Base-by-base conservation (phyloP, 1,140 invertebrate species). In the Apis florea region DNA sequence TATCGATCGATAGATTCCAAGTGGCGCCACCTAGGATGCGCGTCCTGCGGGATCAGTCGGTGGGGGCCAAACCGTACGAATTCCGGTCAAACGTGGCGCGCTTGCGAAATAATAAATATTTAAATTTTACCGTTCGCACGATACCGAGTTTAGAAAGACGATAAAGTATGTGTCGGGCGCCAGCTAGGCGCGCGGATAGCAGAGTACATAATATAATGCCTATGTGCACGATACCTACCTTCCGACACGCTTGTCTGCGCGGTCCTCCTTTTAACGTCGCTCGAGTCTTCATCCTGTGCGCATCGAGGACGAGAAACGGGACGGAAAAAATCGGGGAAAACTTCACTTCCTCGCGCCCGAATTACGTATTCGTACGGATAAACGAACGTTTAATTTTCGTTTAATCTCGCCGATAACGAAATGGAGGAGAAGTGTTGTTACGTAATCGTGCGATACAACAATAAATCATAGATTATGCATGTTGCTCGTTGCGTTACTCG, bases 121-220 rank as follows among this genome's bases (percentile, higher is more conserved):
- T 68, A 87, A 90, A 87, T 88, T 90, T 89, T 47, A 26, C 80
- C 67, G 80, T 76, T 88, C 64, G 68, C 82, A 79, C 77, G 83
- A 82, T 77, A 89, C 64, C 78, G 81, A 85, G 79, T 80, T 82
- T 89, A 78, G 82, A 80, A 80, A 81, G 83, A 89, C 79, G 85
- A 86, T 88, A 88, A 87, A 88, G 73, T 79, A 83, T 81, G 88
- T 47, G 63, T 64, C 83, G 84, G 90, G 90, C 88, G 90, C 90
- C 90, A 85, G 88, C 80, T 87, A 88, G 90, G 75, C 90, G 90
- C 89, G 73, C 80, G 89, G 77, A 89, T 88, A 90, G 75, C 82
- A 64, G 85, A 88, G 85, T 89, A 88, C 87, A 87, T 87, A 83
- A 85, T 69, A 75, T 77, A 82, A 77, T 82, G 86, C 70, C 54